phyloP scores from a whole-genome alignment of 2,888 invertebrate species.

The Dryocosmus kuriphilus region DNA sequence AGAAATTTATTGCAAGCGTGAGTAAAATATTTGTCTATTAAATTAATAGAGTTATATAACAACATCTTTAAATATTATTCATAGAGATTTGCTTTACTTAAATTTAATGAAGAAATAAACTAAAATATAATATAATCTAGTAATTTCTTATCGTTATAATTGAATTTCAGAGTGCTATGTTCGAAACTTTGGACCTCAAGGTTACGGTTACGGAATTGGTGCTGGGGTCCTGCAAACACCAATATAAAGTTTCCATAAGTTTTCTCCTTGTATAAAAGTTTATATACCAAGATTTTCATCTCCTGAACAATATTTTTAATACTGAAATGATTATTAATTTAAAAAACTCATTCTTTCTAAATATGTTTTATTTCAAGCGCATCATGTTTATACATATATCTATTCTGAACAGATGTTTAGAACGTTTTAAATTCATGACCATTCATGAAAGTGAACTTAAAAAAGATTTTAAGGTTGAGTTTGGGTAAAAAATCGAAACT shows the following conservation, averaged over 20 bases:
- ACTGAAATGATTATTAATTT: not conserved
- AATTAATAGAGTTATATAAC: slow-evolving; percentile 25
- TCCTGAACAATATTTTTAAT: not conserved
- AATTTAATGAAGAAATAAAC: too few species aligned
- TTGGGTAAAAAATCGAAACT: too few species aligned
- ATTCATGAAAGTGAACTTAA: too few species aligned
- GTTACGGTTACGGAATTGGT: slow-evolving; percentile 77
- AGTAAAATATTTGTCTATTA: slow-evolving; percentile 58
- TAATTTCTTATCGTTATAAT: slow-evolving; percentile 27
- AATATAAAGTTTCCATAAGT: slow-evolving; percentile 34
- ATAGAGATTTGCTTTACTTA: not conserved
- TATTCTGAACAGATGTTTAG: not conserved
- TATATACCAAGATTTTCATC: not conserved
- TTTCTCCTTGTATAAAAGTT: not conserved
- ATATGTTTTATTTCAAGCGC: not conserved
- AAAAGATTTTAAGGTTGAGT: too few species aligned
- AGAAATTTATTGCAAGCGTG: slow-evolving; percentile 80
- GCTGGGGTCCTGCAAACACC: slow-evolving; percentile 71
- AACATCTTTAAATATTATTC: not conserved
- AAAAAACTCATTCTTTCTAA: not conserved
- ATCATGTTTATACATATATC: not conserved
- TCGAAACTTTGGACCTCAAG: slow-evolving; percentile 78
- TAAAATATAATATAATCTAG: too few species aligned
- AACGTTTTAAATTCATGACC: not conserved
- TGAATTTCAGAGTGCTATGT: slow-evolving; percentile 78